Base-by-base conservation (phyloP, 1,140 invertebrate species). In the Drosophila navojoa region DNA sequence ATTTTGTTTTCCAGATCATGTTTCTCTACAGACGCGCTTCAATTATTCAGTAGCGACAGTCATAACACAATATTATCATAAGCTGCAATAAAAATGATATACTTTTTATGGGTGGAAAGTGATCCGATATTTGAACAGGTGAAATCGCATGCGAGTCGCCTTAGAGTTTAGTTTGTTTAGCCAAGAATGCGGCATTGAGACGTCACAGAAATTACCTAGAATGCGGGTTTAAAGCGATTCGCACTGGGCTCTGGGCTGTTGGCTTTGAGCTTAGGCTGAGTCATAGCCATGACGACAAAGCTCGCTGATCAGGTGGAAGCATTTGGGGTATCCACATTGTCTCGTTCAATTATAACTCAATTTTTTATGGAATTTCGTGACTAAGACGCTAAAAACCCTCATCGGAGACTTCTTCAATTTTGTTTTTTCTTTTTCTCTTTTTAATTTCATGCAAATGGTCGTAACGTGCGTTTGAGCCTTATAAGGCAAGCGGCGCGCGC, bases 371-470 rank as follows among this genome's bases (percentile, higher is more conserved):
- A 79, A 77, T 82, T 86, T 77, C 84, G 84, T 87, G 82, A 87
- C 84, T 82, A 87, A 84, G 64, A 45, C 72, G 50, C 59, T 81
- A 60, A 64, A 77, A 81, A 75, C 53, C 74, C 62, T 72, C 70
- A 45, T 38, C 45, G 50, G 27, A 10, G 22, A 25, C 49, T 52
- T 45, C 47, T 57, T 53, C 57, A 59, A 42, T 11, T 13, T 49
- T 49, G 1, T 22, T 22, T 68, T 80, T 13, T 15, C 16, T 13
- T 15, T 15, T 13, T 5, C n/a, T 13, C 3, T 76, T 67, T 86
- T 86, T 67, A 82, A 89, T 74, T 82, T 73, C 69, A 86, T 86
- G 82, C 82, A 86, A 86, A 67, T 68, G 77, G 76, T 72, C 44
- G 54, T 67, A 81, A 72, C 80, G 62, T 81, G 70, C 25, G 64